These are phyloP conservation scores for Thymallus thymallus DNA, from an alignment of 2,113 vertebrate genomes.

Conservation along the genomic window DNA sequence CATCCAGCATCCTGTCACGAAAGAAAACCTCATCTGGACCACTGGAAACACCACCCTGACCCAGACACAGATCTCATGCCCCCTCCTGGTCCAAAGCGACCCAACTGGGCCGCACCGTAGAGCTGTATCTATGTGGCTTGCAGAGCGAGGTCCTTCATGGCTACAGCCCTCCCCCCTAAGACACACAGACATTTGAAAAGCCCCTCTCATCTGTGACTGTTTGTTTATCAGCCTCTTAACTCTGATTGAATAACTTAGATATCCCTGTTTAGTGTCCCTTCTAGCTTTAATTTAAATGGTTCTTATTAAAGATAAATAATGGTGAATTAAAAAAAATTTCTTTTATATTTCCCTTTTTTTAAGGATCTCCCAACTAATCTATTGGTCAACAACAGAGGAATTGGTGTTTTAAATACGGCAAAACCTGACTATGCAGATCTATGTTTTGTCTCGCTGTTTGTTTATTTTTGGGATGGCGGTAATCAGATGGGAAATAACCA, in stretches of 20 bases:
- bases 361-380: constrained; percentile 40
- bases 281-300: constrained; percentile 63
- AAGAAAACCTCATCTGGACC: constrained; percentile 92
- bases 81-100: constrained; percentile 91
- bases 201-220: constrained; percentile 19
- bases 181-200: constrained; percentile 44
- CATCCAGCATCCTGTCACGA: constrained; percentile 93
- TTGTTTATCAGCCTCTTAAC: constrained; percentile 40
- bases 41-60: constrained; percentile 84
- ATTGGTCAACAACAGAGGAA: constrained; percentile 37
- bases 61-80: constrained; percentile 94
- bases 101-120: constrained; percentile 75
- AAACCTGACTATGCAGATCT: constrained; percentile 41
- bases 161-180: constrained; percentile 7
- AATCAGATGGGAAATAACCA: not conserved
- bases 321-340: constrained; percentile 36
- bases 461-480: not conserved
- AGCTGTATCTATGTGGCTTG: constrained; percentile 31
- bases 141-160: constrained; percentile 30
- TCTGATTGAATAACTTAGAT: constrained; percentile 34
- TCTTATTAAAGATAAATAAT: constrained; percentile 63
- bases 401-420: constrained; percentile 31
- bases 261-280: constrained; percentile 52
- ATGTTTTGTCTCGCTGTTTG: constrained; percentile 43
- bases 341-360: constrained; percentile 49